Conservation (phyloP, 2,797 vertebrate genomes). For the Saxicola maurus region DNA sequence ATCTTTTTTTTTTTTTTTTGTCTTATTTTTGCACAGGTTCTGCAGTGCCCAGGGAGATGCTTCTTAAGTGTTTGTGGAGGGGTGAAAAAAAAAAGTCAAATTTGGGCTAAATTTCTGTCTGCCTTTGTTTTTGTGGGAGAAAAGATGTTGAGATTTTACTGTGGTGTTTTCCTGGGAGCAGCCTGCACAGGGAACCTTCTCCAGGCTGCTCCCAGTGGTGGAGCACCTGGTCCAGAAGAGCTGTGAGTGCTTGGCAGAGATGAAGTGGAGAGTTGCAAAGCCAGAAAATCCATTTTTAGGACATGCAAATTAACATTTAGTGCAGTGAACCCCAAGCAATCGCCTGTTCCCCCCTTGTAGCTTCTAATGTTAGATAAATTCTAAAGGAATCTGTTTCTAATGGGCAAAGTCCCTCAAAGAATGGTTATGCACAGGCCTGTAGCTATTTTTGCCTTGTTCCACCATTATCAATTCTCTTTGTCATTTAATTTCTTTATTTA, state of each 20-base stretch:
- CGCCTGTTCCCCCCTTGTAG: not conserved
- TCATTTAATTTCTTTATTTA: conserved; percentile 60
- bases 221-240: not conserved
- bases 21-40: not conserved
- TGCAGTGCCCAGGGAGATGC: too few species aligned
- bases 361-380: not conserved
- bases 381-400: not conserved
- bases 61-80: not conserved
- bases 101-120: not conserved
- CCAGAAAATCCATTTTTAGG: not conserved
- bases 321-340: not conserved
- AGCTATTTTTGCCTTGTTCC: conserved; percentile 18
- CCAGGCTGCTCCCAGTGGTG: fast-evolving
- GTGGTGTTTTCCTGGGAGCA: fast-evolving
- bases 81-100: not conserved
- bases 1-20: not conserved
- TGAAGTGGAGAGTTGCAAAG: not conserved
- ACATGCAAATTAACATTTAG: not conserved
- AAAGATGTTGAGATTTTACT: not conserved
- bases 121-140: not conserved
- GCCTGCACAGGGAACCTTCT: not conserved
- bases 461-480: conserved; percentile 47
- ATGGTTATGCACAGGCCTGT: not conserved
- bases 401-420: not conserved
- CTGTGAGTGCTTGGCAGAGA: not conserved